Evolutionary conservation across 2,888 invertebrate species (phyloP).

Genomic region (Emmelina monodactyla): DNA sequence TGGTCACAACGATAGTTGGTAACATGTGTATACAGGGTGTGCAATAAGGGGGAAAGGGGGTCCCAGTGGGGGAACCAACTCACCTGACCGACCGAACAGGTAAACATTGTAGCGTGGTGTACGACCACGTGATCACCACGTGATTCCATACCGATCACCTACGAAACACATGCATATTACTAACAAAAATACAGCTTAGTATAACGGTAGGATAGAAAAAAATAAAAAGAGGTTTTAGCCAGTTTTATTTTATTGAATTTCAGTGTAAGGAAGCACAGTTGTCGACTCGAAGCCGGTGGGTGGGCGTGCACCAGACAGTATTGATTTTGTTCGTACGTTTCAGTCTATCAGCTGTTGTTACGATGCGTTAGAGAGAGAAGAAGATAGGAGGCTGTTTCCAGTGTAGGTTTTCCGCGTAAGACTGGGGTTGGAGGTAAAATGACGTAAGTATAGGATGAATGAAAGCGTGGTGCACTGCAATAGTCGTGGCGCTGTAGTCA

Average conservation of each 20-base stretch:
- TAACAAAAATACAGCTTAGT: neutral
- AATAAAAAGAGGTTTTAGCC: slow-evolving; percentile 30
- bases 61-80: slow-evolving; percentile 19
- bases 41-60: neutral
- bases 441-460: slow-evolving; percentile 58
- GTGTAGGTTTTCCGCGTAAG: slow-evolving; percentile 60
- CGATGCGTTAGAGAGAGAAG: slow-evolving; percentile 33
- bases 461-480: slow-evolving; percentile 64
- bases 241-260: slow-evolving; percentile 64
- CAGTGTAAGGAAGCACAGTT: slow-evolving; percentile 59
- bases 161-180: neutral
- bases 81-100: slow-evolving; percentile 60
- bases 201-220: too few species aligned
- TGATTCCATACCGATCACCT: slow-evolving; percentile 19
- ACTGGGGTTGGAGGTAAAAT: slow-evolving; percentile 29
- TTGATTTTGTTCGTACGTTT: slow-evolving; percentile 55
- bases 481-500: slow-evolving; percentile 61
- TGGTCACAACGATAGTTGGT: neutral
- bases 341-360: slow-evolving; percentile 28
- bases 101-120: slow-evolving; percentile 61
- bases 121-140: slow-evolving; percentile 55
- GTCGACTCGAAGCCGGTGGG: slow-evolving; percentile 48
- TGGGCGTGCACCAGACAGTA: slow-evolving; percentile 63
- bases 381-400: slow-evolving; percentile 41
- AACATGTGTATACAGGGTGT: neutral